Evolutionary conservation across 2,797 vertebrate species (phyloP).

Genomic region (Molossus alvarezi): DNA sequence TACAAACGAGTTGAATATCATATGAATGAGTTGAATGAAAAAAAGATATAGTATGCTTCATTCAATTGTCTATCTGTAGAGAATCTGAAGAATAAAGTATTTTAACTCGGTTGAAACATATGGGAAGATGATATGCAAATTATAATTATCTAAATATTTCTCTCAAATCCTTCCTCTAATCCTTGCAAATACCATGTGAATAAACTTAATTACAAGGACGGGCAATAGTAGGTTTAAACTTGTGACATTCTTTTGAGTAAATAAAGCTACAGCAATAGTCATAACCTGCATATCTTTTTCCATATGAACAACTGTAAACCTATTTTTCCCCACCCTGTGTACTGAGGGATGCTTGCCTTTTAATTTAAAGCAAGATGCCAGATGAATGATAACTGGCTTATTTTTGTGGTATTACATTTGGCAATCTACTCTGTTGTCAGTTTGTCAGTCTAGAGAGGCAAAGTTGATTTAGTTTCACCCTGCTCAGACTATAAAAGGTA

Average conservation of each 20-base stretch:
- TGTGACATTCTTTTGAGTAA: neutral
- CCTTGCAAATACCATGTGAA: neutral
- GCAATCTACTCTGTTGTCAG: neutral
- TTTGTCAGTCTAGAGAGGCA: neutral
- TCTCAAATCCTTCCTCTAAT: neutral
- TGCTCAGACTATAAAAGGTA: neutral
- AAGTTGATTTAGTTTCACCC: neutral
- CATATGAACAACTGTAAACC: neutral
- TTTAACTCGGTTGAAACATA: neutral
- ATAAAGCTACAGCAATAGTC: neutral
- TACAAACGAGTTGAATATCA: neutral
- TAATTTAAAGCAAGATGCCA: neutral
- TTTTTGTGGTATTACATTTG: neutral
- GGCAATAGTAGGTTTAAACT: neutral
- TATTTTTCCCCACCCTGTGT: neutral
- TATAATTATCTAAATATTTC: neutral
- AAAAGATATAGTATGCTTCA: neutral
- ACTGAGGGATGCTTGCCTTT: neutral
- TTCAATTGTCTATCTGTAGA: neutral
- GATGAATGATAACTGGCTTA: neutral
- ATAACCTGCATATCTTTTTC: neutral
- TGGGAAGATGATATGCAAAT: neutral
- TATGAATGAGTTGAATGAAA: neutral
- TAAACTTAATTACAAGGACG: neutral
- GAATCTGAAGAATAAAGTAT: neutral